Evolutionary conservation across 2,888 invertebrate genomes (phyloP), one percentile per base, ranked within the genome.

Genomic region (Microdon myrmicae): DNA sequence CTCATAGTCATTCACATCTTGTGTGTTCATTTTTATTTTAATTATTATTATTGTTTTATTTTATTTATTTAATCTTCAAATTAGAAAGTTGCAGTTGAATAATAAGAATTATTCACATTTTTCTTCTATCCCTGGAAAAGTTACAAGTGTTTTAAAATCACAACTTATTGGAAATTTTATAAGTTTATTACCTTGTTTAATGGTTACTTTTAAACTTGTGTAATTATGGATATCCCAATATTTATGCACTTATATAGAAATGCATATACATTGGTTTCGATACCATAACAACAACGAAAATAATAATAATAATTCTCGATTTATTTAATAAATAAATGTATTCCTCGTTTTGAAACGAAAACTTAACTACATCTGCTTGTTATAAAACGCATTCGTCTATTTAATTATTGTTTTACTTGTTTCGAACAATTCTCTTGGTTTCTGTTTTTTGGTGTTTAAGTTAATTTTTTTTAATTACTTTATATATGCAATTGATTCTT

Each of bases 301-400:
- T 25, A 10, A 19, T 6, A 31, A 4, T 29, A 13, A 19, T 12
- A 37, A 19, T 12, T 22, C 26, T 38, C 29, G 10, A 2, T 44
- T n/a, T n/a, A n/a, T n/a, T 47, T 25, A 41, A 37, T 64, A 64
- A 56, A 61, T 61, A 49, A 44, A 23, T 55, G 43, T 35, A 43
- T 12, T 23, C 41, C 29, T 37, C 31, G 31, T 48, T 55, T 29
- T 48, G 37, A 48, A 48, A n/a, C n/a, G n/a, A n/a, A 55, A 61
- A 61, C 56, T 56, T 23, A 49, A 45, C 61, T 61, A 61, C n/a
- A n/a, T 56, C 56, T 61, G 61, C 61, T 56, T 56, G 45, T 56
- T 43, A 49, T 45, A 48, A 61, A 44, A 56, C 39, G 61, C 55
- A 45, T 56, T 54, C 48, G 47, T 47, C 35, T 54, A 61, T 54